Base-by-base conservation (phyloP, 2,797 vertebrate genomes). In the Megalops cyprinoides region DNA sequence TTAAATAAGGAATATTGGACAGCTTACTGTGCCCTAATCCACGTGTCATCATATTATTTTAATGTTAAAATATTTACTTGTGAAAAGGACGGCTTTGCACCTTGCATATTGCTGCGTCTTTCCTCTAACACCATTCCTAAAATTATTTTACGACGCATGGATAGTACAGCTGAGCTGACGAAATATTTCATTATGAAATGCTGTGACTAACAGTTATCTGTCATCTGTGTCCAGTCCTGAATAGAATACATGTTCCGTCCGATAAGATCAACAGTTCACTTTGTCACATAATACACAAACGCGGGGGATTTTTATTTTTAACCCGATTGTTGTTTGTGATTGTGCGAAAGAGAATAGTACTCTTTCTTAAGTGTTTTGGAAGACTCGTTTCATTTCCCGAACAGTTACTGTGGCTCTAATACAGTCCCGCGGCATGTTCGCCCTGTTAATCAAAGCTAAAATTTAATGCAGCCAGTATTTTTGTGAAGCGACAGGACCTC, bases 371-470 rank as follows among this genome's bases (percentile, higher is more conserved):
- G 39, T 44, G 39, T 71, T 71, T 44, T 44, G 18, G 39, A 23
- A 44, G 39, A 71, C 62, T 15, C 6, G 18, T 12, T 14, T 25
- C 34, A 4, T 31, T 71, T 44, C 6, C 39, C 44, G 37, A 42
- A 37, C 39, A 4, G 18, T n/a, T 39, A 20, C 20, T 44, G 37
- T 71, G 46, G 25, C 74, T 31, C 28, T 44, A 39, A 23, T 25
- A 5, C 28, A 15, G n/a, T 25, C 73, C 10, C 46, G 5, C 74
- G 44, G 73, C n/a, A 48, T 48, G 46, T 51, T 51, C 25, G 25
- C 46, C 15, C 71, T 10, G n/a, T 14, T 48, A n/a, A 51, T 80
- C 28, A 74, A 62, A 71, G 48, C 46, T 39, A 53, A 80, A 74
- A 51, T 74, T 80, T 62, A 48, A 62, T 42, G 37, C 31, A 18